phyloP scores from a whole-genome alignment of 2,113 vertebrate genomes.

The Neogale vison region DNA sequence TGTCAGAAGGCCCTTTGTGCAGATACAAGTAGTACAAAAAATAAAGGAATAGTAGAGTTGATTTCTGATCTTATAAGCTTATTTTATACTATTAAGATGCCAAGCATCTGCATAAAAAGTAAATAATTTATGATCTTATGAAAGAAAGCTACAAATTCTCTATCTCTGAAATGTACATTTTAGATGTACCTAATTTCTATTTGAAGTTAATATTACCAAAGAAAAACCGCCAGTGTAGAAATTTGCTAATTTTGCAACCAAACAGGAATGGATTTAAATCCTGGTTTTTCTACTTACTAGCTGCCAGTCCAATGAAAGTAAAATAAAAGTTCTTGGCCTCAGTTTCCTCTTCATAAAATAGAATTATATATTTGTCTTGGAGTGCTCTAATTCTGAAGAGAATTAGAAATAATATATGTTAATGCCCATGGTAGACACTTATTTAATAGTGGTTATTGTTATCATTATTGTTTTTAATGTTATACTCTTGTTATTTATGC shows the following conservation, averaged over 20 bases:
- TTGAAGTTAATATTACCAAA: slow-evolving; percentile 19
- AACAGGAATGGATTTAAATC: not conserved
- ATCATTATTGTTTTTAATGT: slow-evolving; percentile 42
- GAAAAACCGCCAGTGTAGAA: not conserved
- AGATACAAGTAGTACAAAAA: not conserved
- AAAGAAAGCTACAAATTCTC: not conserved
- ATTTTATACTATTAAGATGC: not conserved
- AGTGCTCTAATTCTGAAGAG: not conserved
- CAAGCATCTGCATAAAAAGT: slow-evolving; percentile 3
- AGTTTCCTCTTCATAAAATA: slow-evolving; percentile 27
- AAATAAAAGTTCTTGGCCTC: not conserved
- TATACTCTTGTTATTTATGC: not conserved
- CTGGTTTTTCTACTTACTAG: not conserved
- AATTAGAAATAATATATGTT: slow-evolving; percentile 31
- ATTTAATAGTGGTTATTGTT: slow-evolving; percentile 10
- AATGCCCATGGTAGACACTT: not conserved
- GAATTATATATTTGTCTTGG: not conserved
- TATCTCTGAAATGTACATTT: slow-evolving; percentile 48
- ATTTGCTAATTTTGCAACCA: not conserved
- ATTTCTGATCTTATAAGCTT: not conserved
- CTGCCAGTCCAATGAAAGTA: not conserved
- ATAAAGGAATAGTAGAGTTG: not conserved
- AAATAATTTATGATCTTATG: not conserved
- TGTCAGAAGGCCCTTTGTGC: not conserved
- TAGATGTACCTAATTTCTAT: not conserved